Conservation (phyloP, 2,888 invertebrate genomes). For the Steinernema hermaphroditum region DNA sequence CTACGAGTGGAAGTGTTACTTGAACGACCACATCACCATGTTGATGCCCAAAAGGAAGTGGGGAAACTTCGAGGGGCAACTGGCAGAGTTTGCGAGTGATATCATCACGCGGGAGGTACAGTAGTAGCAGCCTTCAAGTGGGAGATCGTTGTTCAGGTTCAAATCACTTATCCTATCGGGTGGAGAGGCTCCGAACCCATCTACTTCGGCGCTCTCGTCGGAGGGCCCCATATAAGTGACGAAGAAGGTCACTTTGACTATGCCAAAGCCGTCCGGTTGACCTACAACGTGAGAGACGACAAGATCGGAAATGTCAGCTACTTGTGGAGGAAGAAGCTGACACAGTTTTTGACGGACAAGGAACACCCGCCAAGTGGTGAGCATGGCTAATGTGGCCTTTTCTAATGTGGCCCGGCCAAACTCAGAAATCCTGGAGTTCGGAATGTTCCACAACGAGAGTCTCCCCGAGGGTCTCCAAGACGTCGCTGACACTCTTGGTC, state of each 20-base stretch:
- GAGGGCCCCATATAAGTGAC: slow-evolving; percentile 57
- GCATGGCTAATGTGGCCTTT: background rate
- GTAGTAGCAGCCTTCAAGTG: background rate
- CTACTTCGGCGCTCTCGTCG: slow-evolving; percentile 64
- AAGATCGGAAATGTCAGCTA: slow-evolving; percentile 54
- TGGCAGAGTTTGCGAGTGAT: slow-evolving; percentile 62
- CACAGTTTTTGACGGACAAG: slow-evolving; percentile 56
- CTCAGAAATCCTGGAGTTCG: slow-evolving; percentile 62
- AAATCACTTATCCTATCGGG: slow-evolving; percentile 65
- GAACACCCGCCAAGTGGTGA: slow-evolving; percentile 56
- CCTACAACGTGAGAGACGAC: slow-evolving; percentile 63
- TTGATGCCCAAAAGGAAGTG: slow-evolving; percentile 69
- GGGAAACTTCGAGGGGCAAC: slow-evolving; percentile 59
- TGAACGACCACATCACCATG: slow-evolving; percentile 65
- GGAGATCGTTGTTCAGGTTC: slow-evolving; percentile 46
- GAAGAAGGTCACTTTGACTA: slow-evolving; percentile 64
- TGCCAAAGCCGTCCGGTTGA: slow-evolving; percentile 60
- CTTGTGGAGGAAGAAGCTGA: slow-evolving; percentile 57
- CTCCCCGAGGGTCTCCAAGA: slow-evolving; percentile 63
- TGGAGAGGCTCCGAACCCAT: slow-evolving; percentile 66
- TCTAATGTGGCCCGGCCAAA: background rate
- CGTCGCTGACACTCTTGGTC: slow-evolving; percentile 46
- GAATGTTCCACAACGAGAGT: slow-evolving; percentile 62
- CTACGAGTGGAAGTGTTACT: slow-evolving; percentile 63
- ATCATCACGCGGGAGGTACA: slow-evolving; percentile 60